Base-by-base conservation (phyloP, 2,888 invertebrate genomes). In the Brenthis ino region DNA sequence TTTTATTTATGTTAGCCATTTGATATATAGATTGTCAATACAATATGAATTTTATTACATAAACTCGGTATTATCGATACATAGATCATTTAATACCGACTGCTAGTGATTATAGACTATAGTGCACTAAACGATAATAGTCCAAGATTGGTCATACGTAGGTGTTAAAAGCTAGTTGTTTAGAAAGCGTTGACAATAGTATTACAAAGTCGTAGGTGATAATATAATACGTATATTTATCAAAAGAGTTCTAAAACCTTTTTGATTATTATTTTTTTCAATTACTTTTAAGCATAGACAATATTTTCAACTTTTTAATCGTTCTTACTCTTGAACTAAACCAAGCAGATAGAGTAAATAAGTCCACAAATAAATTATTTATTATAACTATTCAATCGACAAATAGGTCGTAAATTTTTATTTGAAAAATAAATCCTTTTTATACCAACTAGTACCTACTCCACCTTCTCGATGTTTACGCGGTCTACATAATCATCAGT, bases 161-260 rank as follows among this genome's bases (percentile, higher is more conserved):
- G 58, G 68, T 64, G 68, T 53, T 68, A 68, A 64, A 64, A 60
- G 51, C 65, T 20, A 20, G 54, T 48, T 48, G 47, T 58, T 58
- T 65, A 65, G 68, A 65, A 68, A 68, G 68, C 16, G 54, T 55
- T 65, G 55, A 56, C 63, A 63, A 68, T 58, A 12, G 54, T 60
- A 28, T 68, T 65, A 57, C 65, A 58, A 58, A 57, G 60, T 24
- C 47, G 33, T 58, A 60, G 33, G 57, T 51, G 47, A 48, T 60
- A 65, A 65, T 47, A 24, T 63, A 43, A 61, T 43, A 55, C 24
- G 20, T 20, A 37, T n/a, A 16, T 48, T 47, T 48, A 2, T 58
- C 13, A 11, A 13, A 37, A 43, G 63, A 53, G 14, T 53, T 53
- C 33, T 50, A 61, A 61, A 50, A 4, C 5, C n/a, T 51, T 3